A percentile compares a stretch with the other conserved stretches of the same genome.
phyloP scores from a whole-genome alignment of 1,140 invertebrate genomes.

The Penaeus indicus region DNA sequence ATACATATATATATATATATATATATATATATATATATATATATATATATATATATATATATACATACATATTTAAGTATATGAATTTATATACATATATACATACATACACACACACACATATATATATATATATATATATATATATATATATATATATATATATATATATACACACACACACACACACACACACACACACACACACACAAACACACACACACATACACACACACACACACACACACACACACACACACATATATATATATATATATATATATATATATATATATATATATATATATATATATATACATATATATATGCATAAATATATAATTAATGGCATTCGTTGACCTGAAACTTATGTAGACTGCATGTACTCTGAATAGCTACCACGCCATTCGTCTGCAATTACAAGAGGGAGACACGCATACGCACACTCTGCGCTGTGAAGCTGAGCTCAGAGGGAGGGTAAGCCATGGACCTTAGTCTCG shows the following conservation, averaged over 20 bases:
- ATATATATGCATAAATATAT: not conserved
- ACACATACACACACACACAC: not conserved
- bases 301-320: constrained; percentile 15
- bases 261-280: constrained; percentile 18
- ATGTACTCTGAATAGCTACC: not conserved
- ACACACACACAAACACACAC: not conserved
- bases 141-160: no score
- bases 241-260: constrained; percentile 5
- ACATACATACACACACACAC: no score
- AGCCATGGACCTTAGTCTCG: no score
- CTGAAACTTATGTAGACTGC: not conserved
- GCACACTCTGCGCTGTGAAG: no score
- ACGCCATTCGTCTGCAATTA: not conserved
- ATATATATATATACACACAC: no score
- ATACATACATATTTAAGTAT: no score
- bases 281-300: constrained; percentile 19
- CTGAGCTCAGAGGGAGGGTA: no score
- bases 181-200: not conserved
- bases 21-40: no score
- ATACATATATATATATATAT: no score
- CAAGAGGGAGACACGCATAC: not conserved
- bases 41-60: no score
- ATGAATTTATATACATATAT: no score
- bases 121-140: no score
- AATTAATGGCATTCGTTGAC: not conserved